Evolutionary conservation across 2,113 vertebrate species (phyloP).

Genomic region (Lamprotornis superbus): DNA sequence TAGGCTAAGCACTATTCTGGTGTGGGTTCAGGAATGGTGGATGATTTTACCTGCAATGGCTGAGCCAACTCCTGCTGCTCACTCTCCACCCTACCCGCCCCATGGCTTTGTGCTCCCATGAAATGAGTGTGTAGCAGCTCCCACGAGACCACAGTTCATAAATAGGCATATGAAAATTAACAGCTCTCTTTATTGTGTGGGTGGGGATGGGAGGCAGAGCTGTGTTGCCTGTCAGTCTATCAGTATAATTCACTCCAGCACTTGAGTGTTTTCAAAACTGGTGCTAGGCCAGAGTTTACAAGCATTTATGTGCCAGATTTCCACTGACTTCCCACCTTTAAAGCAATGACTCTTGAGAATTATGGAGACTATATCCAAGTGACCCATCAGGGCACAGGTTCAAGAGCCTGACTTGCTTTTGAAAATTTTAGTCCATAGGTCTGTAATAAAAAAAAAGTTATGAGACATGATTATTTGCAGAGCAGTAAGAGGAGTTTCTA

Average conservation of each 20-base stretch:
- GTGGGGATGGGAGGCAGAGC: not conserved
- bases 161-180: not conserved
- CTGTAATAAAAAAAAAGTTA: not conserved
- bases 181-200: not conserved
- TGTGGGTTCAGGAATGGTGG: not conserved
- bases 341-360: not conserved
- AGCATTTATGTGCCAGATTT: not conserved
- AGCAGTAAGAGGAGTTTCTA: not conserved
- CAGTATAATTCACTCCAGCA: not conserved
- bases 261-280: fast-evolving
- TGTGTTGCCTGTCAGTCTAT: not conserved
- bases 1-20: not conserved
- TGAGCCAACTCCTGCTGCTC: not conserved
- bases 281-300: not conserved
- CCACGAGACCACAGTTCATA: not conserved
- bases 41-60: not conserved
- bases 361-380: not conserved
- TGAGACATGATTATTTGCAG: not conserved
- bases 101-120: not conserved
- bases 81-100: fast-evolving
- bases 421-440: not conserved
- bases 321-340: not conserved
- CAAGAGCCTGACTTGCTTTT: not conserved
- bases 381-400: not conserved
- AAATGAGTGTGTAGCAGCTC: not conserved